Conservation (phyloP, 1,140 invertebrate species). For the Hylaeus volcanicus region DNA sequence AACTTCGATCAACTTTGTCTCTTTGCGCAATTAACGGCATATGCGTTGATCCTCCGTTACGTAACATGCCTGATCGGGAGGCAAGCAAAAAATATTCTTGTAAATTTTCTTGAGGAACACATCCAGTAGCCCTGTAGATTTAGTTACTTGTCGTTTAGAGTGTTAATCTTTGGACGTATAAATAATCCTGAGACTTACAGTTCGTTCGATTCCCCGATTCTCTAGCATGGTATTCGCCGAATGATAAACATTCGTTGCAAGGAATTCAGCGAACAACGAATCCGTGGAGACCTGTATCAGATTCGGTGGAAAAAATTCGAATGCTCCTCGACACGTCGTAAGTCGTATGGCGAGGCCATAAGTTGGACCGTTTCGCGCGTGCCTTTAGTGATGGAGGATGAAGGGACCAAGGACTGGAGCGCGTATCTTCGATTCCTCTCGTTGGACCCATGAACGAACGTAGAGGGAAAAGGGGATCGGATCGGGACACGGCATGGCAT, state of each 20-base stretch:
- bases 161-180: too few species aligned
- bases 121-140: too few species aligned
- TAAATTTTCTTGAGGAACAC: too few species aligned
- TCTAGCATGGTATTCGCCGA: too few species aligned
- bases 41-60: too few species aligned
- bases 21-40: not conserved
- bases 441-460: constrained; percentile 25
- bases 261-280: too few species aligned
- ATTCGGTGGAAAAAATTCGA: not conserved
- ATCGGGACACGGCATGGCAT: constrained; percentile 70
- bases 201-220: too few species aligned
- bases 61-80: not conserved
- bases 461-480: constrained; percentile 48
- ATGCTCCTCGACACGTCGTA: constrained; percentile 17
- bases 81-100: not conserved
- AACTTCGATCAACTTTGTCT: not conserved
- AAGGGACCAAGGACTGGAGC: constrained; percentile 45
- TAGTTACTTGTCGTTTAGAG: too few species aligned
- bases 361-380: constrained; percentile 47
- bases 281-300: too few species aligned
- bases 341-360: not conserved
- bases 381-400: constrained; percentile 51
- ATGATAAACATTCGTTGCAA: too few species aligned
- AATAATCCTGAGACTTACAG: too few species aligned
- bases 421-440: constrained; percentile 44